phyloP scores from a whole-genome alignment of 1,140 invertebrate species.

The Hylyphantes graminicola region DNA sequence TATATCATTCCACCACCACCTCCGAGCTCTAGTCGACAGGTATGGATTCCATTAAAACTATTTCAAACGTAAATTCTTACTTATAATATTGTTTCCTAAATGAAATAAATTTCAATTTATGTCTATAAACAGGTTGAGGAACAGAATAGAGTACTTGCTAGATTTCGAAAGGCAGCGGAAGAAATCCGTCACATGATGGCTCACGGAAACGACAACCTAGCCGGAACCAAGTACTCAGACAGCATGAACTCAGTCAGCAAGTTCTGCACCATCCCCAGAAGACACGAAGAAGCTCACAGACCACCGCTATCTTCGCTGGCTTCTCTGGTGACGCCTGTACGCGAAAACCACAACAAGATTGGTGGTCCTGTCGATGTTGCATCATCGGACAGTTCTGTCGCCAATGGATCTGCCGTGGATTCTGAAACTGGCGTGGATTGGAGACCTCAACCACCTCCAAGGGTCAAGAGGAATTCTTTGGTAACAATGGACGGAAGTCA shows the following conservation, averaged over 20 bases:
- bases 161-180: conserved; percentile 62
- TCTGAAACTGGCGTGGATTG: conserved; percentile 21
- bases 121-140: conserved; percentile 16
- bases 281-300: conserved; percentile 38
- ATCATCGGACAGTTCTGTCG: background rate
- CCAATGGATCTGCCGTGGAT: conserved; percentile 1
- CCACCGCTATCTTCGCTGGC: conserved; percentile 27
- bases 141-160: conserved; percentile 62
- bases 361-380: background rate
- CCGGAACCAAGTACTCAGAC: conserved; percentile 37
- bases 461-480: conserved; percentile 45
- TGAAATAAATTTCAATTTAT: too few species aligned
- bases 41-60: too few species aligned
- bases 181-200: conserved; percentile 62
- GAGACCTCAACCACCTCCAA: conserved; percentile 50
- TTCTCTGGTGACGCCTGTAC: conserved; percentile 43
- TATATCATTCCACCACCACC: conserved; percentile 74
- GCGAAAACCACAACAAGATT: conserved; percentile 9
- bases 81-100: too few species aligned
- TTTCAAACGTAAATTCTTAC: too few species aligned
- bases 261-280: conserved; percentile 55
- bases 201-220: conserved; percentile 31
- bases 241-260: conserved; percentile 58
- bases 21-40: conserved; percentile 61
- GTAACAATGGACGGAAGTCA: background rate